Conservation (phyloP, 2,113 vertebrate genomes). For the Anhinga anhinga region DNA sequence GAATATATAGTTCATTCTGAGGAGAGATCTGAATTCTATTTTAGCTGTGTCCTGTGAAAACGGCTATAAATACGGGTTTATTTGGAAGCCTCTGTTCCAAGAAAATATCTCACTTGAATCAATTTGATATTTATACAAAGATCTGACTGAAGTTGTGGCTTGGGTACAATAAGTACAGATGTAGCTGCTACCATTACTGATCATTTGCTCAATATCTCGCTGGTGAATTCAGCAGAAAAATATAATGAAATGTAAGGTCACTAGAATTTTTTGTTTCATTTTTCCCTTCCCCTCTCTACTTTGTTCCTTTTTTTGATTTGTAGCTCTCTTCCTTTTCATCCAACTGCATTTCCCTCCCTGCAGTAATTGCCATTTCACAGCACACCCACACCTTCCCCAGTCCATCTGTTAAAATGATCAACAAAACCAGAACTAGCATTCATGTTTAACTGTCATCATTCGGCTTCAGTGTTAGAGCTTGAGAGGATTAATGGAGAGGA, state of each 20-base stretch:
- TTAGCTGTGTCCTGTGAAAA: not conserved
- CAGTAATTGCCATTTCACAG: slow-evolving; percentile 52
- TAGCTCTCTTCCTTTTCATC: slow-evolving; percentile 18
- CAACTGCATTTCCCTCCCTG: slow-evolving; percentile 18
- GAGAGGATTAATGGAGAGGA: not conserved
- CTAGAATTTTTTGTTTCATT: not conserved
- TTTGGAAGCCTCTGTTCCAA: slow-evolving; percentile 2
- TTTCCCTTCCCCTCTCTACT: not conserved
- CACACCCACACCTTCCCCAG: slow-evolving; percentile 58
- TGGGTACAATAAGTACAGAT: not conserved
- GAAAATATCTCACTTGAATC: slow-evolving; percentile 20
- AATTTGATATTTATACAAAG: slow-evolving; percentile 2
- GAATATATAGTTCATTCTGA: not conserved
- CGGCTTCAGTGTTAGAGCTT: not conserved
- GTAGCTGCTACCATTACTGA: not conserved
- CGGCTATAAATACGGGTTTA: not conserved
- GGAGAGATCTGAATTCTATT: slow-evolving; percentile 24
- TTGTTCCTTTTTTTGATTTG: not conserved
- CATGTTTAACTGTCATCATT: not conserved
- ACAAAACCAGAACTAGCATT: slow-evolving; percentile 21
- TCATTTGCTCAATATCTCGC: slow-evolving; percentile 2
- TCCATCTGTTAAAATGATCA: slow-evolving; percentile 59
- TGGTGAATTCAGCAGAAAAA: slow-evolving; percentile 32
- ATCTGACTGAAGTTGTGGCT: not conserved
- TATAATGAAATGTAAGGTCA: not conserved